Evolutionary conservation across 2,113 vertebrate genomes (phyloP), one percentile per base, ranked within the genome.

Genomic region (Trogon melanurus): DNA sequence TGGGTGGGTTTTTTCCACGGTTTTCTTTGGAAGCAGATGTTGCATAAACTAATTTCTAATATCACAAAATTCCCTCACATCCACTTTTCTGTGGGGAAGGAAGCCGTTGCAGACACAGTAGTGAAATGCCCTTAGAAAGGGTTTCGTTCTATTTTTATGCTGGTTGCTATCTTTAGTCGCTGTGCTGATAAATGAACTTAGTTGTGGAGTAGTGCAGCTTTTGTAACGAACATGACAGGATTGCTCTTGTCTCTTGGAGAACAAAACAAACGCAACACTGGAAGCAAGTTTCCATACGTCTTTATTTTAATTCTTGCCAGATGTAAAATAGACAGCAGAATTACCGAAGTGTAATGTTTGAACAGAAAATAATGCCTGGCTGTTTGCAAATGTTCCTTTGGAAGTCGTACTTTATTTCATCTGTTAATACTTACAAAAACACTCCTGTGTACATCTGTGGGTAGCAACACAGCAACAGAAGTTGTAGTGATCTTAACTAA

Each of bases 401-500:
- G 51, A 93, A 83, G 69, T 32, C 8, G 5, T 36, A 32, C 34
- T 57, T 79, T 16, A 53, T 64, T 64, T 90, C 36, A 4, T 61
- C 65, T 78, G 19, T 87, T 79, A 92, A 74, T 74, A 41, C 21
- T 29, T 34, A 9, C 0, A 3, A 50, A 79, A 69, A 25, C 32
- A 58, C 57, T 61, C 64, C 18, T 0, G 0, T 47, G 34, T 75
- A 20, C 36, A 5, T 88, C 51, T 87, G 44, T 1, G 5, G 81
- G 84, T n/a, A 84, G 56, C 69, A 78, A 36, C 62, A 58, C 47
- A 66, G 73, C 54, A 58, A 23, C 64, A 84, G 58, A 50, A 88
- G 36, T 86, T 85, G 76, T 57, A 54, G 61, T 2, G 48, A 58
- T 91, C 78, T 72, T 81, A 85, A 87, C 92, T 95, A 93, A 95